A percentile compares a stretch with the other conserved stretches of the same genome.
phyloP scores from a whole-genome alignment of 2,797 vertebrate genomes.

The Sebastiscus albofasciatus region DNA sequence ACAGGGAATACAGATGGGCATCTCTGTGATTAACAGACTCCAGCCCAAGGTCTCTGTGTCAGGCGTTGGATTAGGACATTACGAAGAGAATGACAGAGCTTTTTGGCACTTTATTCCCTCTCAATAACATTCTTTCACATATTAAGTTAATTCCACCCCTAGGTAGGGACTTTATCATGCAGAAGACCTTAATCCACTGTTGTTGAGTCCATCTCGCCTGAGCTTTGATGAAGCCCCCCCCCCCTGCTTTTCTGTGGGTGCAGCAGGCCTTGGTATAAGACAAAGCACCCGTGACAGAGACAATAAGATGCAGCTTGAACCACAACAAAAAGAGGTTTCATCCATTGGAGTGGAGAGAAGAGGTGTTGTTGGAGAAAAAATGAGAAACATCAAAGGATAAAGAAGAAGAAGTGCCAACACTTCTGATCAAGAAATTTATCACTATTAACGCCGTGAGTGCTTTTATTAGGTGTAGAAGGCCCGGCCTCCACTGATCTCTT shows the following conservation, averaged over 20 bases:
- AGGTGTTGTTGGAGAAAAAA: constrained; percentile 79
- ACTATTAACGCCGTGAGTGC: constrained; percentile 69
- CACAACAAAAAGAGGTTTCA: constrained; percentile 88
- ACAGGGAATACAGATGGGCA: constrained; percentile 97
- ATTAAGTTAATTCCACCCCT: constrained; percentile 99
- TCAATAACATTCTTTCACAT: constrained; percentile 99
- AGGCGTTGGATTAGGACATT: constrained; percentile 99
- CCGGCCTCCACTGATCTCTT: constrained; percentile 93
- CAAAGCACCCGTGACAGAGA: constrained; percentile 99
- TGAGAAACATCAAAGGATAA: constrained; percentile 74
- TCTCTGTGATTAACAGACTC: constrained; percentile 98
- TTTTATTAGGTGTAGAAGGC: constrained; percentile 87
- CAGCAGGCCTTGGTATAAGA: constrained; percentile 93
- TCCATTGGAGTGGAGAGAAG: constrained; percentile 85
- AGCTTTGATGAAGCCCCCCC: constrained; percentile 96
- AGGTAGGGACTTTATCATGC: constrained; percentile 99
- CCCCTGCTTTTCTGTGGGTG: constrained; percentile 88
- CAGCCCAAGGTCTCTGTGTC: constrained; percentile 95
- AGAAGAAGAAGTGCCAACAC: constrained; percentile 60
- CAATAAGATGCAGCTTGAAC: constrained; percentile 95
- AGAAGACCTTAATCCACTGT: constrained; percentile 99
- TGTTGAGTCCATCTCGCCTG: constrained; percentile 94
- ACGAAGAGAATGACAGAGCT: constrained; percentile 97
- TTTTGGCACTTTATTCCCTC: constrained; percentile 99
- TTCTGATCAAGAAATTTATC: constrained; percentile 85